phyloP scores from a whole-genome alignment of 1,140 invertebrate genomes.

The Sitobion miscanthi region DNA sequence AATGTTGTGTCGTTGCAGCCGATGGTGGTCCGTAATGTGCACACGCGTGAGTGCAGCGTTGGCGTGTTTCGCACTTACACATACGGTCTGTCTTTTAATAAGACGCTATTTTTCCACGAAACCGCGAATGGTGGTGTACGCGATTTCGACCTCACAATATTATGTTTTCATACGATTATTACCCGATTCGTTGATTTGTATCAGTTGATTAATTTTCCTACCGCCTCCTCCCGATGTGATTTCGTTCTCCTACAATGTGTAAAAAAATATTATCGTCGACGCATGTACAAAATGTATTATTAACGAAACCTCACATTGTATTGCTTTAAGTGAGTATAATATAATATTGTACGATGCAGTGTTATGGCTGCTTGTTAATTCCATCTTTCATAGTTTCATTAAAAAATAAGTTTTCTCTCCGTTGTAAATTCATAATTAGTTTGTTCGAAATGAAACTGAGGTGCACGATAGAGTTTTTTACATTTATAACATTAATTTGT shows the following conservation, averaged over 20 bases:
- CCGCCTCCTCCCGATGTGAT: neutral
- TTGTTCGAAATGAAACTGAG: neutral
- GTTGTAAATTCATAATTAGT: neutral
- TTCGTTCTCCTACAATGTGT: neutral
- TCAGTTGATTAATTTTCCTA: neutral
- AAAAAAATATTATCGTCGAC: neutral
- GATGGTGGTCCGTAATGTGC: neutral
- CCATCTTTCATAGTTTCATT: neutral
- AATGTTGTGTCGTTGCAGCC: neutral
- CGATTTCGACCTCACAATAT: neutral
- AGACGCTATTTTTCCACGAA: neutral
- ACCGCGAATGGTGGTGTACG: neutral
- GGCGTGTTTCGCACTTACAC: neutral
- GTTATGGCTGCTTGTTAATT: neutral
- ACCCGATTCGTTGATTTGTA: neutral
- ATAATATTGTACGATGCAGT: neutral
- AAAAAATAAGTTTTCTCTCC: neutral
- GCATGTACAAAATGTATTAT: neutral
- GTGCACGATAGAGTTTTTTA: neutral
- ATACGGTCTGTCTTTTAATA: neutral
- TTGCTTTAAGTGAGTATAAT: neutral
- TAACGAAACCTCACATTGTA: neutral
- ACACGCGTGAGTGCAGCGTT: neutral
- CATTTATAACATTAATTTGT: neutral
- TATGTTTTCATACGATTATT: neutral